A percentile compares a stretch with the other conserved stretches of the same genome.
Evolutionary conservation across 2,888 invertebrate genomes (phyloP).

Genomic region (Gymnocheta viridis): DNA sequence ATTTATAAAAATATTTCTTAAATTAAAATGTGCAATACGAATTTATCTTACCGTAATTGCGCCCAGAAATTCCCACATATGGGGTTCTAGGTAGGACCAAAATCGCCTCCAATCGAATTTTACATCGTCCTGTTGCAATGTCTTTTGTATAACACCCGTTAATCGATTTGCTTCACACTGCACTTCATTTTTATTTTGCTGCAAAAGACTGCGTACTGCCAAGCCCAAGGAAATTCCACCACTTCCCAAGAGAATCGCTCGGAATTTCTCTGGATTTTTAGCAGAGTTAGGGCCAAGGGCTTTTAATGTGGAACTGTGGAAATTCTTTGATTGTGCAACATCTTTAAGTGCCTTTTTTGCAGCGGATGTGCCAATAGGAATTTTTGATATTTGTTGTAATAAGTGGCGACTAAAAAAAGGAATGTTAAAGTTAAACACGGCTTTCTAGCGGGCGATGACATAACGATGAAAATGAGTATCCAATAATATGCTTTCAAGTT

Average conservation of each 20-base stretch:
- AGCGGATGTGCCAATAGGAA: slow-evolving; percentile 33
- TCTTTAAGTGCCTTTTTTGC: slow-evolving; percentile 15
- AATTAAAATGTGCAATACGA: not conserved
- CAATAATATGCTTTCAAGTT: no score
- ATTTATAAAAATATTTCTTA: not conserved
- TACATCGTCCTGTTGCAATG: slow-evolving; percentile 83
- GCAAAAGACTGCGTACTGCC: slow-evolving; percentile 73
- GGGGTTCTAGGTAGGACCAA: slow-evolving; percentile 88
- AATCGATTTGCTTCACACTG: slow-evolving; percentile 79
- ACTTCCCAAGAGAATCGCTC: slow-evolving; percentile 75
- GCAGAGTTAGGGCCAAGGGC: not conserved
- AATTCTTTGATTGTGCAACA: slow-evolving; percentile 27
- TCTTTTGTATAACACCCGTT: slow-evolving; percentile 76
- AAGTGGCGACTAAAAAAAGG: slow-evolving; percentile 31
- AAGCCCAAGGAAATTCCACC: slow-evolving; percentile 76
- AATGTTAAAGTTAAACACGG: not conserved
- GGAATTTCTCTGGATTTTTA: slow-evolving; percentile 65
- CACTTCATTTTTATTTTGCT: slow-evolving; percentile 70
- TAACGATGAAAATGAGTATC: slow-evolving; percentile 54
- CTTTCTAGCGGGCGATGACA: slow-evolving; percentile 35
- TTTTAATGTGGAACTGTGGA: not conserved
- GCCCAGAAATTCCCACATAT: slow-evolving; percentile 88
- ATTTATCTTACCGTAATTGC: slow-evolving; percentile 87
- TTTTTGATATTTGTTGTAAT: slow-evolving; percentile 49
- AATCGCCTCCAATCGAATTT: slow-evolving; percentile 91